Conservation (phyloP, 2,113 vertebrate species). For the Planiliza haematocheilus region DNA sequence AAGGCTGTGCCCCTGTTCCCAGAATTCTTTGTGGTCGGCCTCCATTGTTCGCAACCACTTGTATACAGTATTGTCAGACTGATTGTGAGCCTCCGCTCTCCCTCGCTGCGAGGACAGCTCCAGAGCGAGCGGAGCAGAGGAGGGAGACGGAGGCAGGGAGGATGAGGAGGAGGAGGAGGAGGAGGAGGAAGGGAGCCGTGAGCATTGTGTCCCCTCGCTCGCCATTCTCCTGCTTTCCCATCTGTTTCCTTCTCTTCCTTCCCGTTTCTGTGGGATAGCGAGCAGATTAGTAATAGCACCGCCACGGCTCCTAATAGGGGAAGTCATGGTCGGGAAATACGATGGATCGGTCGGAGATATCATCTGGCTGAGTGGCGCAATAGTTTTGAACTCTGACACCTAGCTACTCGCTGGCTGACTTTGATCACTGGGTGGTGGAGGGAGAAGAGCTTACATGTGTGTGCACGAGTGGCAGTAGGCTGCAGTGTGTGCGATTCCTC, state of each 20-base stretch:
- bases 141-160: constrained; percentile 65
- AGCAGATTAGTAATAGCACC: constrained; percentile 70
- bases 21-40: constrained; percentile 85
- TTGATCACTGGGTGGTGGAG: constrained; percentile 65
- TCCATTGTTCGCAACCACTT: constrained; percentile 84
- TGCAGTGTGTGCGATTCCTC: constrained; percentile 11
- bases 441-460: constrained; percentile 16
- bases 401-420: constrained; percentile 59
- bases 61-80: constrained; percentile 85
- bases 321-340: constrained; percentile 76
- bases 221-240: constrained; percentile 83
- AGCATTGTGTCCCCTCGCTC: constrained; percentile 83
- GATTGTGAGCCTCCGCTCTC: constrained; percentile 81
- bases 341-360: constrained; percentile 77
- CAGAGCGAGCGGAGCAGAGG: constrained; percentile 57
- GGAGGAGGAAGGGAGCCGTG: constrained; percentile 79
- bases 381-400: constrained; percentile 83
- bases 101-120: constrained; percentile 65
- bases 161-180: constrained; percentile 78
- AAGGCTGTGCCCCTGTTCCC: constrained; percentile 84
- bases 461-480: background rate
- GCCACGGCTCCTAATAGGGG: constrained; percentile 73
- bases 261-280: constrained; percentile 82
- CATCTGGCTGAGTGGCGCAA: constrained; percentile 75
- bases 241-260: constrained; percentile 90